Conservation (phyloP, 2,888 invertebrate genomes). For the Anagyrus pseudococci region DNA sequence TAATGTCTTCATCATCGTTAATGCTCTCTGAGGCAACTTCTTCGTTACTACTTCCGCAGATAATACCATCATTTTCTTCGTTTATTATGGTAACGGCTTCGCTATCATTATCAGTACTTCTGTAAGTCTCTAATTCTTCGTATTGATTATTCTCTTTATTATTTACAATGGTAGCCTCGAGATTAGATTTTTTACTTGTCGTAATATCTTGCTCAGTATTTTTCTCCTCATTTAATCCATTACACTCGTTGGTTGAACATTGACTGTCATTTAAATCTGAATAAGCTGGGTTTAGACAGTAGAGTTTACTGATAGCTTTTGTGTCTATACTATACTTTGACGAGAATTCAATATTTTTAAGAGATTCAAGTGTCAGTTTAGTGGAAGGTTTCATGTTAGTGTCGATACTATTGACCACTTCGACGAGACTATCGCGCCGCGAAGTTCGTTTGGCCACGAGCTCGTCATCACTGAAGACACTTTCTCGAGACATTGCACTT, state of each 20-base stretch:
- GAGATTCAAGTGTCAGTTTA: conserved; percentile 45
- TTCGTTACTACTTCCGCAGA: too few relatives aligned
- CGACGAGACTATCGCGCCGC: conserved; percentile 47
- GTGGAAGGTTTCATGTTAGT: conserved; percentile 44
- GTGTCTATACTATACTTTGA: conserved; percentile 52
- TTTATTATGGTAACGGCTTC: too few relatives aligned
- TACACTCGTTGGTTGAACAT: too few relatives aligned
- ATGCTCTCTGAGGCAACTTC: too few relatives aligned
- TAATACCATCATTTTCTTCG: conserved; percentile 4
- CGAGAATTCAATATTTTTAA: conserved; percentile 47
- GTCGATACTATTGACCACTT: conserved; percentile 48
- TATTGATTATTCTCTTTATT: too few relatives aligned
- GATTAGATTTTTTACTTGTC: too few relatives aligned
- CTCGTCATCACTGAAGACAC: conserved; percentile 29
- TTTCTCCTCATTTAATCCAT: too few relatives aligned
- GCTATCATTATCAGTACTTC: too few relatives aligned
- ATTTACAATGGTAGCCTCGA: too few relatives aligned
- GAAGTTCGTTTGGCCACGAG: conserved; percentile 24
- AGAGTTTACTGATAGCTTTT: conserved; percentile 44
- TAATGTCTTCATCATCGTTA: conserved; percentile 9
- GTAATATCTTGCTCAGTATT: too few relatives aligned
- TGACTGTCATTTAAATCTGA: too few relatives aligned
- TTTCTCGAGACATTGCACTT: conserved; percentile 18
- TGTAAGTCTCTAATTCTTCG: neutral
- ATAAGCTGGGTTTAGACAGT: neutral